phyloP scores from a whole-genome alignment of 2,888 invertebrate species.

The Leptinotarsa rubiginosa region DNA sequence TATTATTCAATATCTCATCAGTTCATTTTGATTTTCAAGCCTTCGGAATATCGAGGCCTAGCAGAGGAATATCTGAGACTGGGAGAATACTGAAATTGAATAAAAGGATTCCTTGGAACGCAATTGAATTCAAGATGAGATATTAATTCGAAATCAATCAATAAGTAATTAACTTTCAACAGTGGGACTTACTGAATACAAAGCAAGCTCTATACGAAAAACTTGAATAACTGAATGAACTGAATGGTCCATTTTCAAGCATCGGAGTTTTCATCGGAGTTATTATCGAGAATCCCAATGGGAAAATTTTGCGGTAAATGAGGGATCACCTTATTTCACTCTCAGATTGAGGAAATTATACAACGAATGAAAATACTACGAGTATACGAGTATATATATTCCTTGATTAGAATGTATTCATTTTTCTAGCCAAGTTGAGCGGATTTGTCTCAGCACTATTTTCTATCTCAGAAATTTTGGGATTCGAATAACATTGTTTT shows the following conservation, averaged over 20 bases:
- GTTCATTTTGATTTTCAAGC: neutral
- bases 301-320: too few species aligned
- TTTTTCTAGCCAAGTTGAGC: too few species aligned
- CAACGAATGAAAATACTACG: too few species aligned
- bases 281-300: too few species aligned
- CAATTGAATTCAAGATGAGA: conserved; percentile 8
- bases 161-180: neutral
- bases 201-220: neutral
- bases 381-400: too few species aligned
- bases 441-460: too few species aligned
- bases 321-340: too few species aligned
- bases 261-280: neutral
- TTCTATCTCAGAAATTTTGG: too few species aligned
- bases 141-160: neutral
- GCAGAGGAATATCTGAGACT: neutral
- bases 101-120: neutral
- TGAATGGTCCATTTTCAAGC: neutral
- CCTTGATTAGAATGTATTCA: too few species aligned
- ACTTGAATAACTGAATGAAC: neutral
- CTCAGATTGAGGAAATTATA: too few species aligned
- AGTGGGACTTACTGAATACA: neutral
- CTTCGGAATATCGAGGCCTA: neutral
- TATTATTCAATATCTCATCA: neutral
- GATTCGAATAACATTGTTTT: too few species aligned
- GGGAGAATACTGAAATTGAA: neutral